These are phyloP conservation scores for Pterocles burchelli DNA, from an alignment of 2,113 vertebrate genomes.

Conservation along the genomic window DNA sequence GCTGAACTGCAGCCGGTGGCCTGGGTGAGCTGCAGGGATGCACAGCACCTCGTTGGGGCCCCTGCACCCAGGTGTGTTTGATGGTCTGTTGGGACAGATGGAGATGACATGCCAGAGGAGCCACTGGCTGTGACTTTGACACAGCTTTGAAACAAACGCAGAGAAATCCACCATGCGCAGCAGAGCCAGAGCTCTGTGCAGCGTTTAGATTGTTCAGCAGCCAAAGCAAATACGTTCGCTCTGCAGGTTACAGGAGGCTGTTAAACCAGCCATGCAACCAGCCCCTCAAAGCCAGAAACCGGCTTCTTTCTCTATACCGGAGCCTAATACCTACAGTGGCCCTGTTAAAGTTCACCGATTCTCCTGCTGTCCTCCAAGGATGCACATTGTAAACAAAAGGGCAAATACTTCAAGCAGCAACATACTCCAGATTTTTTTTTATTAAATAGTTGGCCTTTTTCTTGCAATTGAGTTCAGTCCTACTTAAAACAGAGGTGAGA, in stretches of 20 bases:
- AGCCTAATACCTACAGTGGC: neutral
- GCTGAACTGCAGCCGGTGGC: accelerated
- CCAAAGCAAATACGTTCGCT: constrained; percentile 57
- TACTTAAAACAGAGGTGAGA: neutral
- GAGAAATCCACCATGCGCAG: neutral
- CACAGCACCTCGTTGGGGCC: accelerated
- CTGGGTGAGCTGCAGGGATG: neutral
- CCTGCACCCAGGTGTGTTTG: neutral
- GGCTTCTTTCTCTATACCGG: neutral
- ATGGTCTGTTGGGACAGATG: neutral
- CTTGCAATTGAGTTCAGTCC: neutral
- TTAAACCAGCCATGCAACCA: constrained; percentile 29
- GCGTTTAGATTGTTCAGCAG: constrained; percentile 14
- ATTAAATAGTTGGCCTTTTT: neutral
- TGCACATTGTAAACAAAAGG: neutral
- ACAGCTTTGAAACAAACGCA: neutral
- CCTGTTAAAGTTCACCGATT: neutral
- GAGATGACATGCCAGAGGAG: neutral
- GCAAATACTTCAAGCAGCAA: neutral
- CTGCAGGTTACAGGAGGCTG: constrained; percentile 53
- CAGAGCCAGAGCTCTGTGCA: neutral
- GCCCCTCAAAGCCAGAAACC: neutral
- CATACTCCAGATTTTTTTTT: neutral
- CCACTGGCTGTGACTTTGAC: neutral
- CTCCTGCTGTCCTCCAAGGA: neutral